phyloP scores from a whole-genome alignment of 2,888 invertebrate genomes.

The Mantis religiosa region DNA sequence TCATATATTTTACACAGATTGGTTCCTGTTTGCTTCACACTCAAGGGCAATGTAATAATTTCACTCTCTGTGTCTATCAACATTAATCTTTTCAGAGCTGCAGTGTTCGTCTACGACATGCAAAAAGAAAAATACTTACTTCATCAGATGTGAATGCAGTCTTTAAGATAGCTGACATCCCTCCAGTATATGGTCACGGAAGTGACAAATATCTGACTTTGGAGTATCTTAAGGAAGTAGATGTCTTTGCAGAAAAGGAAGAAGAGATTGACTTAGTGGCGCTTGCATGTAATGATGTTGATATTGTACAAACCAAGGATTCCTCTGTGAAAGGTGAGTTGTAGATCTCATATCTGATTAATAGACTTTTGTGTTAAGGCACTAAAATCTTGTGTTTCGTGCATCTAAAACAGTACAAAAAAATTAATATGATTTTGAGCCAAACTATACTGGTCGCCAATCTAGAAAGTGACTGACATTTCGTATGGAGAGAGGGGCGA shows the following conservation, averaged over 20 bases:
- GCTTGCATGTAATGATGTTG: neutral
- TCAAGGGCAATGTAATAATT: too few species aligned
- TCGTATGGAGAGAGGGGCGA: too few species aligned
- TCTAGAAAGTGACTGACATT: too few species aligned
- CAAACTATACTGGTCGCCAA: too few species aligned
- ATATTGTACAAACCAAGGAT: conserved; percentile 2
- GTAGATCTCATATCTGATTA: neutral
- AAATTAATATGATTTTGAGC: too few species aligned
- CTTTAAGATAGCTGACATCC: conserved; percentile 26
- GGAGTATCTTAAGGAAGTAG: conserved; percentile 23
- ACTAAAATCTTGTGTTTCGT: too few species aligned
- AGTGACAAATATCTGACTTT: conserved; percentile 8
- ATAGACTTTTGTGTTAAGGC: too few species aligned
- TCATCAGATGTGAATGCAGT: conserved; percentile 29
- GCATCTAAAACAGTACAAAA: too few species aligned
- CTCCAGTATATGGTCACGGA: conserved; percentile 24
- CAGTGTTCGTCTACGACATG: conserved; percentile 26
- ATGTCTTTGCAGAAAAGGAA: conserved; percentile 24
- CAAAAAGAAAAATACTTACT: conserved; percentile 27
- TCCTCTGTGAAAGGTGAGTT: conserved; percentile 23
- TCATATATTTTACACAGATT: too few species aligned
- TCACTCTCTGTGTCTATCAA: too few species aligned
- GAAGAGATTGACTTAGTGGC: conserved; percentile 23
- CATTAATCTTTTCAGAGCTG: conserved; percentile 25
- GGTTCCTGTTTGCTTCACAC: too few species aligned